Evolutionary conservation across 1,140 invertebrate genomes (phyloP), one percentile per base, ranked within the genome.

Genomic region (Littorina saxatilis): DNA sequence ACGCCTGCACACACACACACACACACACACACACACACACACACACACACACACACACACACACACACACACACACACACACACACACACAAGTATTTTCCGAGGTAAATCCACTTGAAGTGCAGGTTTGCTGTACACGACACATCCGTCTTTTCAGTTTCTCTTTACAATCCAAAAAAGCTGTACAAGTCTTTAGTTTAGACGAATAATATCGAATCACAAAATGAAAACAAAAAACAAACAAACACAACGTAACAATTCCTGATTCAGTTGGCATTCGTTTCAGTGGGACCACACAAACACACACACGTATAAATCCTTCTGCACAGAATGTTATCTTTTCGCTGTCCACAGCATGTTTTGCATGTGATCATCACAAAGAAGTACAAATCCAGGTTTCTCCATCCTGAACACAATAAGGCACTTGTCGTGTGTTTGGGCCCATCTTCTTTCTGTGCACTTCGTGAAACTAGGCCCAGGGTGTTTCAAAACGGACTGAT

Each of bases 21-120:
- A 68, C 63, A 68, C 63, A 68, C 63, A 68, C 63, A 68, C 63
- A 68, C 63, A 68, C 63, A 68, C 63, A 68, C 63, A 68, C 63
- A 68, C 63, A 68, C 63, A 68, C 63, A 68, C 63, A 68, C 63
- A 68, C 63, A 68, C 63, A 68, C 58, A 61, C 63, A 68, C 63
- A 68, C 63, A 68, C 63, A 68, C 63, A 68, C 63, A 37, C 5
- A 37, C 35, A 23, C 63, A 23, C 35, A 35, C 35, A 23, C 27
- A 35, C 27, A 68, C 63, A 68, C 23, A 35, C 63, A 35, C 35
- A 68, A 20, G 35, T 23, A 35, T 68, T 4, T 7, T 68, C 27
- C 35, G 63, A 68, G 27, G 32, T 35, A 35, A 32, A 35, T 37
- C 13, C 63, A 68, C 13, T 9, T 32, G 35, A 68, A 68, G n/a